A percentile compares a stretch with the other conserved stretches of the same genome.
These are phyloP conservation scores for Apomyelois bistriatella DNA, from an alignment of 2,888 invertebrate genomes.

Conservation along the genomic window DNA sequence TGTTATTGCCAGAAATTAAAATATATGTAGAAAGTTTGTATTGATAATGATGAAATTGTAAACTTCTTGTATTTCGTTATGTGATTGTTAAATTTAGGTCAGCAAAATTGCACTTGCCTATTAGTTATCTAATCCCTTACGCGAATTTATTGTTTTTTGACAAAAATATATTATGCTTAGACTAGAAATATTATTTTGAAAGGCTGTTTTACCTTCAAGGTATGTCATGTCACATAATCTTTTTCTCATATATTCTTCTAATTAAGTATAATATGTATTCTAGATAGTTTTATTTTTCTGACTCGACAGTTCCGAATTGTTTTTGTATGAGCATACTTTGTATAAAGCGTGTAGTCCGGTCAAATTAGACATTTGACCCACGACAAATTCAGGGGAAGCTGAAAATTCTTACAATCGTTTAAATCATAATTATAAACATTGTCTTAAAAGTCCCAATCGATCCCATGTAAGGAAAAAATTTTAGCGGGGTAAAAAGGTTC, in stretches of 20 bases:
- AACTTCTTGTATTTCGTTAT: not conserved
- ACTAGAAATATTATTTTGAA: not conserved
- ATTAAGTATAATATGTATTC: not conserved
- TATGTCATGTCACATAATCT: not conserved
- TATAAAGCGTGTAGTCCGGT: no score
- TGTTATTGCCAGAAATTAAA: no score
- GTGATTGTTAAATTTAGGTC: not conserved
- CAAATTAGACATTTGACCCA: no score
- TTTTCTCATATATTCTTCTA: not conserved
- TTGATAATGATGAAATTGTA: not conserved
- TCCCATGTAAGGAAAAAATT: no score
- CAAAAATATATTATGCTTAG: not conserved
- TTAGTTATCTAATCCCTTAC: not conserved
- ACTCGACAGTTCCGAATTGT: not conserved
- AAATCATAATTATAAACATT: no score
- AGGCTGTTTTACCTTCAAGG: not conserved
- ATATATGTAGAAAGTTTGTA: no score
- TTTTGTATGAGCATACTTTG: not conserved
- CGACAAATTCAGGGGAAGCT: no score
- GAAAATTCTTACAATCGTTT: no score
- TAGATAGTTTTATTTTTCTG: not conserved
- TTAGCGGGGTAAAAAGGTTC: no score
- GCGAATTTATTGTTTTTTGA: not conserved
- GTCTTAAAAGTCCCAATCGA: no score
- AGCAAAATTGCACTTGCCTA: slow-evolving; percentile 7